Conservation (phyloP, 2,113 vertebrate genomes). For the Upupa epops region DNA sequence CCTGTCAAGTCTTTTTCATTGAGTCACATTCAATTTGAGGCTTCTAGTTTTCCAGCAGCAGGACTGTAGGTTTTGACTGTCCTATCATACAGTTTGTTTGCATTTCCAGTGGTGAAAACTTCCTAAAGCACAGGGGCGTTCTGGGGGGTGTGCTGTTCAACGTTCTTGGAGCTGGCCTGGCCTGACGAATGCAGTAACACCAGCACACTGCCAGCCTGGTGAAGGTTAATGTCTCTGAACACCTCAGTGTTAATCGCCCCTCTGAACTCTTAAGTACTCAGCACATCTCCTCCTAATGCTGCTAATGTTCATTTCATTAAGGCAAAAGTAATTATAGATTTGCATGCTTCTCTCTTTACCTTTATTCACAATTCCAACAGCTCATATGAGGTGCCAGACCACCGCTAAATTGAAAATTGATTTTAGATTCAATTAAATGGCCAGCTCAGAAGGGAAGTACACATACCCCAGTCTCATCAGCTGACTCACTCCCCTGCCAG, state of each 20-base stretch:
- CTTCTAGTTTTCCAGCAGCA: not conserved
- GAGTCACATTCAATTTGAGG: not conserved
- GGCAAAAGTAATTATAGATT: conserved; percentile 55
- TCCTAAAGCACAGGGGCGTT: not conserved
- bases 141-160: not conserved
- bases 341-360: conserved; percentile 40
- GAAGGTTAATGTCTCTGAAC: not conserved
- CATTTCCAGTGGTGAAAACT: not conserved
- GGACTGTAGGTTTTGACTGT: not conserved
- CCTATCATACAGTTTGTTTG: not conserved
- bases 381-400: conserved; percentile 61
- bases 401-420: conserved; percentile 76
- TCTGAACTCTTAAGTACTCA: not conserved
- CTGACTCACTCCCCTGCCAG: not conserved
- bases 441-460: not conserved
- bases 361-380: conserved; percentile 55
- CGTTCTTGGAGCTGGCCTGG: not conserved
- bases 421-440: conserved; percentile 69
- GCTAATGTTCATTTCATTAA: conserved; percentile 35
- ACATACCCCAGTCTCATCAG: not conserved
- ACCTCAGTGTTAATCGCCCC: not conserved
- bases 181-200: not conserved
- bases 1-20: not conserved
- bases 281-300: not conserved
- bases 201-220: not conserved